Conservation (phyloP, 2,797 vertebrate genomes). For the Acrossocheilus wenchowensis region DNA sequence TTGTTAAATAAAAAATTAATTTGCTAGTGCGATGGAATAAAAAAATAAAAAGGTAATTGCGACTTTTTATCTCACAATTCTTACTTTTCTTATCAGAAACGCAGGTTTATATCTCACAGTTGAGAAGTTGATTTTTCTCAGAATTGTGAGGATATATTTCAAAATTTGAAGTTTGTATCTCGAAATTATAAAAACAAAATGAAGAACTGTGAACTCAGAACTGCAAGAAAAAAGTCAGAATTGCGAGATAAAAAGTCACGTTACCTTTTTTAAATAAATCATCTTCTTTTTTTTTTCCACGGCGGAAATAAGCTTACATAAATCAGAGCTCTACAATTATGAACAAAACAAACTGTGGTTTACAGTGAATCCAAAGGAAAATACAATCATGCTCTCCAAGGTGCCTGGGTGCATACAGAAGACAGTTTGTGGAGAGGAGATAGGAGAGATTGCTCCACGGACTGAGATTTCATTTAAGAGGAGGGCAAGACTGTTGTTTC, state of each 20-base stretch:
- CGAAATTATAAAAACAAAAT: fast-evolving
- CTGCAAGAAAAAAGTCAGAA: neutral
- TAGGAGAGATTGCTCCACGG: conserved; percentile 40
- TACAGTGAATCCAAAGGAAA: conserved; percentile 57
- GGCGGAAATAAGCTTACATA: neutral
- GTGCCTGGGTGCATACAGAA: conserved; percentile 5
- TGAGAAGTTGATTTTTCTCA: neutral
- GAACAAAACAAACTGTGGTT: conserved; percentile 54
- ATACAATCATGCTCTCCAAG: conserved; percentile 52
- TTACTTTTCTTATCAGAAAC: neutral
- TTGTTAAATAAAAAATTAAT: neutral
- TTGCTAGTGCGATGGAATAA: neutral
- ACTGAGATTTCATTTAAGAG: conserved; percentile 59
- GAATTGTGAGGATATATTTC: neutral
- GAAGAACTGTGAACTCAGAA: neutral
- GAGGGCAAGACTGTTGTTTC: conserved; percentile 51
- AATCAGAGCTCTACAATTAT: conserved; percentile 41
- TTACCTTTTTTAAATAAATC: neutral
- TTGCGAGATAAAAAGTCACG: neutral
- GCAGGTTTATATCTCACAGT: neutral
- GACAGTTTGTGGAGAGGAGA: conserved; percentile 49
- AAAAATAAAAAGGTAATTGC: neutral
- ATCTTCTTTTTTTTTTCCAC: too few relatives aligned
- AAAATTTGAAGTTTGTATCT: neutral
- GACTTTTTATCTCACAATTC: neutral